A percentile compares a stretch with the other conserved stretches of the same genome.
These are phyloP conservation scores for Stigmatopora argus DNA, from an alignment of 2,113 vertebrate species.

Conservation along the genomic window DNA sequence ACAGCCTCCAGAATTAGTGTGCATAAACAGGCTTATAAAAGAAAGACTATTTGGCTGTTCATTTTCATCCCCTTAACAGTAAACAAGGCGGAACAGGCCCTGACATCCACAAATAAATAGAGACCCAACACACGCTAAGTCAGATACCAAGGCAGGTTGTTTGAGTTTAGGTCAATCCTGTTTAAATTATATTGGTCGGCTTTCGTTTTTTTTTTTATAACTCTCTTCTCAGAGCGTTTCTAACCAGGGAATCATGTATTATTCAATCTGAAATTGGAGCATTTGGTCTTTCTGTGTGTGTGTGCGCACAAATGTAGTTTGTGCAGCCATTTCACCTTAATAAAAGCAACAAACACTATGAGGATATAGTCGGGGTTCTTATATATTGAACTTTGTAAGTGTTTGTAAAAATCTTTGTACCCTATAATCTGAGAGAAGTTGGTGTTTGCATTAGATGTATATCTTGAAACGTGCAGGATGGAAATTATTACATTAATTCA, in stretches of 20 bases:
- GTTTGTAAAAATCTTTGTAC: no score
- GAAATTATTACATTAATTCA: background rate
- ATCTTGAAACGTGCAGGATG: background rate
- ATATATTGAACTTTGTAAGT: no score
- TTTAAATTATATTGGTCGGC: slow-evolving; percentile 46
- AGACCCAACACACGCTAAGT: slow-evolving; percentile 53
- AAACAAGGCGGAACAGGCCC: slow-evolving; percentile 71
- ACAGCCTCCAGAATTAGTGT: slow-evolving; percentile 64
- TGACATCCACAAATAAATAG: slow-evolving; percentile 62
- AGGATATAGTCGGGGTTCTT: no score
- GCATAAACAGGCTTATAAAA: slow-evolving; percentile 71
- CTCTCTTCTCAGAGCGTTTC: slow-evolving; percentile 49
- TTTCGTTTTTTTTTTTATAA: slow-evolving; percentile 37
- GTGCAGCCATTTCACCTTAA: no score
- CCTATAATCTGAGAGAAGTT: background rate
- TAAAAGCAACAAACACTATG: no score
- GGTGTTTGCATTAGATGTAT: background rate
- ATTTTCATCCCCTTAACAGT: slow-evolving; percentile 71
- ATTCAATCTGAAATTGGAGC: slow-evolving; percentile 40
- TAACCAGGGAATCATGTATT: slow-evolving; percentile 38
- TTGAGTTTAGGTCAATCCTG: slow-evolving; percentile 64
- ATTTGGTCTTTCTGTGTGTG: slow-evolving; percentile 31
- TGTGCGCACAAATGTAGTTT: background rate
- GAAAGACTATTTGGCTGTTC: slow-evolving; percentile 66
- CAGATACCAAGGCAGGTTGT: slow-evolving; percentile 38